Percentiles rank a stretch among this genome's conserved stretches.
Conservation (phyloP, 1,140 invertebrate species). For the Ylistrum balloti region DNA sequence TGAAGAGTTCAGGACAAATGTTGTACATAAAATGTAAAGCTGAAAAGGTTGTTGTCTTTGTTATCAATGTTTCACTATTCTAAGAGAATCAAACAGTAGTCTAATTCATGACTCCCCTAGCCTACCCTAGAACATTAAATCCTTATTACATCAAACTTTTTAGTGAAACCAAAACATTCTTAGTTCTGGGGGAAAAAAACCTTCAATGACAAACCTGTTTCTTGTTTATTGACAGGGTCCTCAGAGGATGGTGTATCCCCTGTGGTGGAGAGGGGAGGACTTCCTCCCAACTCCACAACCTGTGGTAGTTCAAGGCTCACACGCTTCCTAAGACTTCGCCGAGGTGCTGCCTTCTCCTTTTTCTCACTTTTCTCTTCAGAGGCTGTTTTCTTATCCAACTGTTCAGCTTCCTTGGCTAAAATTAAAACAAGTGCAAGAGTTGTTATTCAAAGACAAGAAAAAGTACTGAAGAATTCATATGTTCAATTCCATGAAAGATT, state of each 20-base stretch:
- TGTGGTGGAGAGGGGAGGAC: conserved; percentile 1
- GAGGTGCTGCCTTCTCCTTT: conserved; percentile 28
- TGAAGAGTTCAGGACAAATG: no score
- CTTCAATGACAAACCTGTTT: conserved; percentile 37
- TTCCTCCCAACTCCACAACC: conserved; percentile 48
- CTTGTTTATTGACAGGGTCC: conserved; percentile 45
- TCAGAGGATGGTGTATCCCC: neutral
- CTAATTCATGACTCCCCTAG: no score
- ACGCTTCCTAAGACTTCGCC: conserved; percentile 51
- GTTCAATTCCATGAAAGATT: no score
- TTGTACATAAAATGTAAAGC: no score
- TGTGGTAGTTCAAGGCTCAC: conserved; percentile 51
- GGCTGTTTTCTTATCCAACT: neutral
- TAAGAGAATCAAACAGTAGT: no score
- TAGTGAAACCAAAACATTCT: no score
- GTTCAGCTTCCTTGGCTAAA: neutral
- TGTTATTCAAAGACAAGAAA: neutral
- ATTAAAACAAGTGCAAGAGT: neutral
- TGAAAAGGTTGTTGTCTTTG: no score
- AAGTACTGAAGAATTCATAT: neutral
- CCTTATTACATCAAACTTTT: no score
- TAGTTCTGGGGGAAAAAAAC: no score
- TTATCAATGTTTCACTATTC: no score
- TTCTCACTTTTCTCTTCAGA: neutral
- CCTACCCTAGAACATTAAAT: no score